Evolutionary conservation across 2,113 vertebrate species (phyloP).

Genomic region (Trochalopteron elliotii): DNA sequence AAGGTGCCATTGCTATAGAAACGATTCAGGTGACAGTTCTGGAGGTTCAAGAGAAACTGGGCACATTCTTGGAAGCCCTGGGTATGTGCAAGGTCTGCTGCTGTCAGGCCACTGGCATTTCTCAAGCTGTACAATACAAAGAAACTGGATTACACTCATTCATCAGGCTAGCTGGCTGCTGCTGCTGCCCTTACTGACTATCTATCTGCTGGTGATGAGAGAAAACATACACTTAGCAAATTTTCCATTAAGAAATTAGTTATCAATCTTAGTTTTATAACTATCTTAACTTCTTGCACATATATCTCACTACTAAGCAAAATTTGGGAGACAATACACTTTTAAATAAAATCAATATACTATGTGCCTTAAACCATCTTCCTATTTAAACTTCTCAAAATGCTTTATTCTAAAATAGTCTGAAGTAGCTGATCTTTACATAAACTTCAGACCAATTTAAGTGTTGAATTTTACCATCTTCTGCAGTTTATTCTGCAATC

Average conservation of each 20-base stretch:
- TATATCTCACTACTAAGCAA: conserved; percentile 68
- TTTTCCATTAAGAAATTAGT: conserved; percentile 60
- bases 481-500: conserved; percentile 54
- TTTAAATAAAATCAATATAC: conserved; percentile 66
- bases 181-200: conserved; percentile 75
- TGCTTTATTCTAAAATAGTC: conserved; percentile 50
- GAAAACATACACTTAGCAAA: conserved; percentile 65
- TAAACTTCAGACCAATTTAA: conserved; percentile 71
- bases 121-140: conserved; percentile 88
- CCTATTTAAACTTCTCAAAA: conserved; percentile 69
- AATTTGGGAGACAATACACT: conserved; percentile 70
- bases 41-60: conserved; percentile 87
- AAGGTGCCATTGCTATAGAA: conserved; percentile 81
- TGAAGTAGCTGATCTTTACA: conserved; percentile 71
- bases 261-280: conserved; percentile 62
- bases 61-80: conserved; percentile 92
- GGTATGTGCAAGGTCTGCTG: conserved; percentile 91
- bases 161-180: conserved; percentile 7
- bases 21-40: conserved; percentile 84
- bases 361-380: conserved; percentile 62
- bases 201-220: conserved; percentile 69
- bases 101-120: conserved; percentile 92
- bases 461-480: conserved; percentile 40
- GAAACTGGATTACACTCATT: conserved; percentile 79
- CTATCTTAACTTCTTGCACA: conserved; percentile 67